A percentile compares a stretch with the other conserved stretches of the same genome.
These are phyloP conservation scores for Echinarachnius parma DNA, from an alignment of 53 echinoderm and acorn worm species.

Conservation along the genomic window DNA sequence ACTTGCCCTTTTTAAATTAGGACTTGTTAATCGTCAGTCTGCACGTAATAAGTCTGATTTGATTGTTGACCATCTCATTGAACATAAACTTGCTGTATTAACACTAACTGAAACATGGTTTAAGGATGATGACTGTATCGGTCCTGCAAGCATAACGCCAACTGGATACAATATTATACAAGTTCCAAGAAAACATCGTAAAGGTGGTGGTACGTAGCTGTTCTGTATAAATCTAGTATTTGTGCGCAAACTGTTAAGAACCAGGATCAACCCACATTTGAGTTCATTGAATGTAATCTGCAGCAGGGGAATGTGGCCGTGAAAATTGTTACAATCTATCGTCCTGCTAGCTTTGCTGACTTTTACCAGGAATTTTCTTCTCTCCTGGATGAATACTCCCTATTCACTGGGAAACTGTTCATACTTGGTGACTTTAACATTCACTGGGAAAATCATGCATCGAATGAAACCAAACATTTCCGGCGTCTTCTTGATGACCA, in stretches of 20 bases:
- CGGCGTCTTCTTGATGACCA: background rate
- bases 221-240: conserved; percentile 9
- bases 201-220: conserved; percentile 16
- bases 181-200: conserved; percentile 2
- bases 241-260: background rate
- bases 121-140: conserved; percentile 11
- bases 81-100: background rate
- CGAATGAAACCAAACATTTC: background rate
- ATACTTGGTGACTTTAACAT: conserved; percentile 23
- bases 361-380: conserved; percentile 24
- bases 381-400: background rate
- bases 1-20: conserved; percentile 8
- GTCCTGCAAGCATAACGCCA: conserved; percentile 3
- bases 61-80: conserved; percentile 12
- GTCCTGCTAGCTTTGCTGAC: background rate
- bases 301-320: background rate
- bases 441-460: conserved; percentile 21
- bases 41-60: conserved; percentile 17
- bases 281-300: conserved; percentile 8
- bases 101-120: background rate
- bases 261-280: conserved; percentile 20
- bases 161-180: conserved; percentile 8
- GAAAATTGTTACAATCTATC: conserved; percentile 14
- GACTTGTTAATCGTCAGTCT: conserved; percentile 9
- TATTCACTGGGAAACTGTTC: conserved; percentile 15